Percentiles rank a stretch among this genome's conserved stretches.
Evolutionary conservation across 2,888 invertebrate genomes (phyloP).

Genomic region (Nephrotoma appendiculata): DNA sequence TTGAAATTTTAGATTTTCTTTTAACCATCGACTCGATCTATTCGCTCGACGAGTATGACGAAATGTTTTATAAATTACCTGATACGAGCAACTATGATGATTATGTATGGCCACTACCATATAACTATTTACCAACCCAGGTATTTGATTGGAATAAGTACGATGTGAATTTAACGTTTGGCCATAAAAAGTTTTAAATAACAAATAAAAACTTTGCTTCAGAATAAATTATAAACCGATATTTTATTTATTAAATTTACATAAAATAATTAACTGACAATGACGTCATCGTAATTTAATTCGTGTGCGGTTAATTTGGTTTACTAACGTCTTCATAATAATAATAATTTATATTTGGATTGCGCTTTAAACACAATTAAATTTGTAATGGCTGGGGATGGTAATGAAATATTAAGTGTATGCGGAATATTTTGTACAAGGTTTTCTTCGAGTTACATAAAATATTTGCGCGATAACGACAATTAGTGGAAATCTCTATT

Average conservation of each 20-base stretch:
- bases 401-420: background rate
- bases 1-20: slow-evolving; percentile 6
- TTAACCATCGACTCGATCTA: slow-evolving; percentile 2
- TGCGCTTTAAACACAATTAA: background rate
- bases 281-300: background rate
- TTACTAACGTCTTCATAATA: background rate
- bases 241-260: background rate
- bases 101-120: slow-evolving; percentile 22
- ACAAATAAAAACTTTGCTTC: background rate
- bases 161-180: slow-evolving; percentile 25
- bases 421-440: background rate
- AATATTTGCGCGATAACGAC: too few relatives aligned
- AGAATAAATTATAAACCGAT: background rate
- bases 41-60: slow-evolving; percentile 6
- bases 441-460: background rate
- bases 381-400: background rate
- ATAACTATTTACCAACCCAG: slow-evolving; percentile 20
- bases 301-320: background rate
- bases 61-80: slow-evolving; percentile 6
- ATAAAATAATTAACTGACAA: background rate
- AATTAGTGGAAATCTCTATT: background rate
- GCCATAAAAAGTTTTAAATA: background rate
- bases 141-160: slow-evolving; percentile 21
- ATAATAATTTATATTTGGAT: background rate
- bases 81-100: slow-evolving; percentile 19